Conservation (phyloP, 2,113 vertebrate species). For the Neodontobutis hainanensis region DNA sequence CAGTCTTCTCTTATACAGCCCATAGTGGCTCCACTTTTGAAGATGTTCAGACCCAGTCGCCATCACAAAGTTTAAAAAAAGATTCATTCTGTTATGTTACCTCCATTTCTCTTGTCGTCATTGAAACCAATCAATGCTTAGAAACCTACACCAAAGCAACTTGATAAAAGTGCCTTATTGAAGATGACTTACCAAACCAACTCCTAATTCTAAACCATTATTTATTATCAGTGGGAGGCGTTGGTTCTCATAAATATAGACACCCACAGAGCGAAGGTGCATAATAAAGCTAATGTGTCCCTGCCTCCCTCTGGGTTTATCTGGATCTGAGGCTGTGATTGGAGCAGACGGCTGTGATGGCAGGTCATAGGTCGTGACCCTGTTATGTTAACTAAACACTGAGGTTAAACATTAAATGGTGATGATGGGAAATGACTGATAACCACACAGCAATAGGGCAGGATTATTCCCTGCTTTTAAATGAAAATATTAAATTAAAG, state of each 20-base stretch:
- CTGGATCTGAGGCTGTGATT: conserved; percentile 62
- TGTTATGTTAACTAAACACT: conserved; percentile 68
- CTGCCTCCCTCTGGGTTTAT: conserved; percentile 46
- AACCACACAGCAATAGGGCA: conserved; percentile 33
- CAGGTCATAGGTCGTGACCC: conserved; percentile 61
- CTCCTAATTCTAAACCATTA: conserved; percentile 15
- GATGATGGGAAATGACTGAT: conserved; percentile 45
- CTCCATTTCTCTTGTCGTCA: too few species aligned
- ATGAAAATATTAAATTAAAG: conserved; percentile 26
- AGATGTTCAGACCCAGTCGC: too few species aligned
- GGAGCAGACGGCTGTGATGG: conserved; percentile 64
- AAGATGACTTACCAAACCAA: too few species aligned
- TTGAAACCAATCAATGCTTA: too few species aligned
- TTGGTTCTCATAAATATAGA: conserved; percentile 38
- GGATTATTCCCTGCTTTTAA: conserved; percentile 36
- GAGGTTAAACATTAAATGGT: conserved; percentile 51
- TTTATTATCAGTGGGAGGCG: not conserved
- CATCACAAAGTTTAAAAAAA: too few species aligned
- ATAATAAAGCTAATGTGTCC: conserved; percentile 52
- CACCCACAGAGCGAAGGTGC: not conserved
- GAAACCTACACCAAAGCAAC: too few species aligned
- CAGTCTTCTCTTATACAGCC: too few species aligned
- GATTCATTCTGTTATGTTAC: too few species aligned
- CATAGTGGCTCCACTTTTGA: too few species aligned
- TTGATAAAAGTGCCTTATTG: too few species aligned